Percentiles rank a stretch among this genome's conserved stretches.
phyloP scores from a whole-genome alignment of 2,797 vertebrate species.

The Eupleurogrammus muticus region DNA sequence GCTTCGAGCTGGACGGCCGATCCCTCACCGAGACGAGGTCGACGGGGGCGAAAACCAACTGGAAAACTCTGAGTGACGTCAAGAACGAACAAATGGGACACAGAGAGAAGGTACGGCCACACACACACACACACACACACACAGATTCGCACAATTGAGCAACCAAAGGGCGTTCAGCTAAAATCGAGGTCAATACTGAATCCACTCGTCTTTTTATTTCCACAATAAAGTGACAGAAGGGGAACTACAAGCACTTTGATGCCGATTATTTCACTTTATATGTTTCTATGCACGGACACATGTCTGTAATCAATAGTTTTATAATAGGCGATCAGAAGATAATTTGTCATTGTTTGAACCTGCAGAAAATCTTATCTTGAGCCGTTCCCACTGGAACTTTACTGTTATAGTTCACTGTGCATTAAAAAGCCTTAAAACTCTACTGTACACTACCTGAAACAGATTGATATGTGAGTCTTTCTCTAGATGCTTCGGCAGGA shows the following conservation, averaged over 20 bases:
- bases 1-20: conserved; percentile 57
- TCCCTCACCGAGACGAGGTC: conserved; percentile 66
- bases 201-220: background rate
- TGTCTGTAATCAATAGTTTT: no score
- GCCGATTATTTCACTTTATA: background rate
- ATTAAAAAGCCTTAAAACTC: no score
- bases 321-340: no score
- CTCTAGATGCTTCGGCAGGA: conserved; percentile 51
- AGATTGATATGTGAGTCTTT: conserved; percentile 44
- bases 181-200: conserved; percentile 5
- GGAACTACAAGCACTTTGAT: conserved; percentile 2
- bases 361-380: no score
- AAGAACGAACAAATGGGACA: conserved; percentile 73
- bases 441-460: background rate
- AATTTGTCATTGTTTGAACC: no score
- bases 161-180: background rate
- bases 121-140: background rate
- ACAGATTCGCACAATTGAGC: background rate
- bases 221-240: background rate
- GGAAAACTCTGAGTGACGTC: conserved; percentile 73
- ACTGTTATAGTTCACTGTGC: no score
- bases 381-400: no score
- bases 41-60: conserved; percentile 50
- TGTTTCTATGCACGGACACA: background rate
- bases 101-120: conserved; percentile 68